phyloP scores from a whole-genome alignment of 2,797 vertebrate genomes.

The Natrix natrix region DNA sequence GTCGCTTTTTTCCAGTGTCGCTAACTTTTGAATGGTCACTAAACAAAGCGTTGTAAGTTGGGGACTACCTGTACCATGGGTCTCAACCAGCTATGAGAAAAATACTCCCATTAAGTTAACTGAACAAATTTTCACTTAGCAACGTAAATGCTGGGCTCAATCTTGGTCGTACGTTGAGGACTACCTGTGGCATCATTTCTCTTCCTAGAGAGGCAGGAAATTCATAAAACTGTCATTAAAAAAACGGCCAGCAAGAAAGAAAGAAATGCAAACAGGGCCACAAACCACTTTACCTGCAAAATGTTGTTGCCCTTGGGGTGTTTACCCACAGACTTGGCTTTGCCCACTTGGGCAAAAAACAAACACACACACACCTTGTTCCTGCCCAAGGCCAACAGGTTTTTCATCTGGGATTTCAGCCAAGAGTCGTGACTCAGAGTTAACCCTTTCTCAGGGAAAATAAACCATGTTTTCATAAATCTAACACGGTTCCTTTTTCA shows the following conservation, averaged over 20 bases:
- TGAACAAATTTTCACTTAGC: no score
- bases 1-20: no score
- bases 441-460: neutral
- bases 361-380: neutral
- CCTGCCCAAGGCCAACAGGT: slow-evolving; percentile 22
- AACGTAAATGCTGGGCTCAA: no score
- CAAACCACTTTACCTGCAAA: neutral
- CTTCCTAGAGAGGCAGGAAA: neutral
- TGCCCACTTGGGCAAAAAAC: neutral
- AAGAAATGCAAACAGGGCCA: neutral
- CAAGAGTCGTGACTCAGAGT: slow-evolving; percentile 19
- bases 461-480: neutral
- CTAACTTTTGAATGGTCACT: no score
- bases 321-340: neutral
- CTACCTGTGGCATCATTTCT: neutral
- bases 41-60: rapidly evolving
- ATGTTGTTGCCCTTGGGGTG: neutral
- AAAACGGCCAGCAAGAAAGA: neutral
- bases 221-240: neutral
- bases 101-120: no score
- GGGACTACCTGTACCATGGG: no score
- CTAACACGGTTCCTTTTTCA: neutral
- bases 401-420: slow-evolving; percentile 18
- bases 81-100: no score
- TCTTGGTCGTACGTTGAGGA: no score